A percentile compares a stretch with the other conserved stretches of the same genome.
These are phyloP conservation scores for Drosophila lutescens DNA, from an alignment of 2,888 invertebrate genomes.

Conservation along the genomic window DNA sequence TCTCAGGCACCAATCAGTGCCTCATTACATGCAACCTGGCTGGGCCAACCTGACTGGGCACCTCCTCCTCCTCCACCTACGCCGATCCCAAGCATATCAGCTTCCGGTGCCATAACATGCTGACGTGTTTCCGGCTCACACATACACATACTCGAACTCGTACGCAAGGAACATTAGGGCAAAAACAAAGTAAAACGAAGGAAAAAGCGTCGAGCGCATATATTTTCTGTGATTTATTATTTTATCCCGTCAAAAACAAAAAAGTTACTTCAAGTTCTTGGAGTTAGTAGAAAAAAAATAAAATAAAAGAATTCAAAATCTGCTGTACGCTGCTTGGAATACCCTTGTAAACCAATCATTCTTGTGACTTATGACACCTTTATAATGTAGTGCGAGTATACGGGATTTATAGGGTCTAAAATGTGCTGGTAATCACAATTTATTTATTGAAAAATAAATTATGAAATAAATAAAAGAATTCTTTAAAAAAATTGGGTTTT, in stretches of 20 bases:
- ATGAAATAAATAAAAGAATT: too few species aligned
- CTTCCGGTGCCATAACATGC: slow-evolving; percentile 73
- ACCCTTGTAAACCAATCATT: background rate
- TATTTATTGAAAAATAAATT: too few species aligned
- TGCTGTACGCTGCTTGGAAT: background rate
- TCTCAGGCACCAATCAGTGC: slow-evolving; percentile 78
- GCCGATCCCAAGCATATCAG: slow-evolving; percentile 46
- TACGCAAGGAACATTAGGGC: slow-evolving; percentile 29
- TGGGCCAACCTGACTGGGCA: background rate
- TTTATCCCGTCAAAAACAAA: slow-evolving; percentile 26
- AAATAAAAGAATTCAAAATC: background rate
- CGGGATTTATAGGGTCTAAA: too few species aligned
- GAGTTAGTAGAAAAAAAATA: background rate
- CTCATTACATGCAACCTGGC: slow-evolving; percentile 72
- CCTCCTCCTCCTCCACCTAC: background rate
- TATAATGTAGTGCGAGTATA: background rate
- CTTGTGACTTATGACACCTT: background rate
- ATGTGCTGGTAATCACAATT: too few species aligned
- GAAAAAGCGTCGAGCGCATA: slow-evolving; percentile 48
- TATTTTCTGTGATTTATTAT: slow-evolving; percentile 66
- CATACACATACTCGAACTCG: slow-evolving; percentile 5
- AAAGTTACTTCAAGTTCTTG: slow-evolving; percentile 5
- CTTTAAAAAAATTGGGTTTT: too few species aligned
- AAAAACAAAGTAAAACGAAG: slow-evolving; percentile 20
- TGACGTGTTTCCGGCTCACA: slow-evolving; percentile 69